Evolutionary conservation across 2,888 invertebrate genomes (phyloP).

Genomic region (Quadriops clusia): DNA sequence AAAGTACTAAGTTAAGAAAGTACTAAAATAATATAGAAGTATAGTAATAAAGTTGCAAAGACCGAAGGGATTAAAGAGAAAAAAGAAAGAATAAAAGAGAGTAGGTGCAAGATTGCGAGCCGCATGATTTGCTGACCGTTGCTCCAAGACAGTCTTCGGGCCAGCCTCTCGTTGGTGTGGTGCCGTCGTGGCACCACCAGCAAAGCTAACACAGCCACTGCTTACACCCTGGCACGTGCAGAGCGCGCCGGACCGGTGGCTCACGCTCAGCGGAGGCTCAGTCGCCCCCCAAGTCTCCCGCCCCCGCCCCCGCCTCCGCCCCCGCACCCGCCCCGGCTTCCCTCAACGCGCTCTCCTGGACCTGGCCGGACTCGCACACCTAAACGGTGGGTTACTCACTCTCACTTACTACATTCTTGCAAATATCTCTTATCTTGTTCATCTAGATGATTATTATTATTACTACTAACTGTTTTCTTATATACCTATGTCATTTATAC

Average conservation of each 20-base stretch:
- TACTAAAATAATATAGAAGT: too few species aligned
- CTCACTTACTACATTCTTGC: conserved; percentile 3
- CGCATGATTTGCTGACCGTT: conserved; percentile 33
- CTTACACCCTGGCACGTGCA: conserved; percentile 24
- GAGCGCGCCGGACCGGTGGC: conserved; percentile 26
- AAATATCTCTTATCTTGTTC: conserved; percentile 6
- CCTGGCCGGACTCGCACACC: conserved; percentile 35
- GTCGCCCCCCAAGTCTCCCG: too few species aligned
- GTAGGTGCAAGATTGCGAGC: too few species aligned
- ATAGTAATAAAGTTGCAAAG: too few species aligned
- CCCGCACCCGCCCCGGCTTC: conserved; percentile 28
- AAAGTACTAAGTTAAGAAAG: too few species aligned
- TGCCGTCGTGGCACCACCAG: conserved; percentile 23
- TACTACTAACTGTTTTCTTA: too few species aligned
- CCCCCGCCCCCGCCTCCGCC: conserved; percentile 27
- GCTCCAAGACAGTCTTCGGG: conserved; percentile 40
- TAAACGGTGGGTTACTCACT: conserved; percentile 29
- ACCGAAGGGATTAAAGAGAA: too few species aligned
- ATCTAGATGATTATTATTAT: too few species aligned
- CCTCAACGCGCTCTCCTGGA: conserved; percentile 33
- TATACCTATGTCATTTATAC: too few species aligned
- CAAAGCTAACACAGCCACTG: conserved; percentile 17
- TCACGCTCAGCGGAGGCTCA: too few species aligned
- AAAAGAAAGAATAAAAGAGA: too few species aligned
- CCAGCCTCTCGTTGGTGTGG: conserved; percentile 37